Evolutionary conservation across 2,113 vertebrate species (phyloP).

Genomic region (Lophius piscatorius): DNA sequence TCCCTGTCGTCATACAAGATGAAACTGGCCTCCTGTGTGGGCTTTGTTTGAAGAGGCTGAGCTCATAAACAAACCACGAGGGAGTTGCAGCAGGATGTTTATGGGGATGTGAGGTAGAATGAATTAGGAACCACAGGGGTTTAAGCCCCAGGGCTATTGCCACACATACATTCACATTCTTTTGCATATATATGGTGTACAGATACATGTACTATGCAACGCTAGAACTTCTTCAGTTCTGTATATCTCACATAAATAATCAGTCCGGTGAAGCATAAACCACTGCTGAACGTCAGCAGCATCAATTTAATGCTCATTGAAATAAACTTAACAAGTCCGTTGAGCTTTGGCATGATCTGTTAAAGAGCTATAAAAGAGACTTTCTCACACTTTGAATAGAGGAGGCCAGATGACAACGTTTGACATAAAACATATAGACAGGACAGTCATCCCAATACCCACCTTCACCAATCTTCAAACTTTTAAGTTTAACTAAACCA

Average conservation of each 20-base stretch:
- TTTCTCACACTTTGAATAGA: constrained; percentile 46
- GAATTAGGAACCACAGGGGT: constrained; percentile 56
- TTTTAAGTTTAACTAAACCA: constrained; percentile 19
- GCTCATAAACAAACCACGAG: constrained; percentile 64
- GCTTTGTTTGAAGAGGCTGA: constrained; percentile 63
- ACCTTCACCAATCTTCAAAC: constrained; percentile 39
- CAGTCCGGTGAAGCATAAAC: constrained; percentile 25
- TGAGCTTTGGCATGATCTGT: constrained; percentile 27
- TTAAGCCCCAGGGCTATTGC: constrained; percentile 23
- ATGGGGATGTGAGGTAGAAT: constrained; percentile 68
- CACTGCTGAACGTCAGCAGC: constrained; percentile 21
- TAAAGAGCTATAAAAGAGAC: constrained; percentile 36
- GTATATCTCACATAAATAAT: background rate
- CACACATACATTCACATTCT: constrained; percentile 6
- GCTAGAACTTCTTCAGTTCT: constrained; percentile 2
- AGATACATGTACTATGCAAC: background rate
- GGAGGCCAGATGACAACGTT: constrained; percentile 5
- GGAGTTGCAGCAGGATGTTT: constrained; percentile 74
- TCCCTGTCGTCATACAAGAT: constrained; percentile 28
- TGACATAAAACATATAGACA: background rate
- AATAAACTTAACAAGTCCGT: constrained; percentile 46
- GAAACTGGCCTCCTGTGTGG: constrained; percentile 65
- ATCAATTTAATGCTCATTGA: constrained; percentile 33
- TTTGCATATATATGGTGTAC: background rate
- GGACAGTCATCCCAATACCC: background rate